A percentile compares a stretch with the other conserved stretches of the same genome.
phyloP scores from a whole-genome alignment of 2,113 vertebrate species.

The Indicator maculatus region DNA sequence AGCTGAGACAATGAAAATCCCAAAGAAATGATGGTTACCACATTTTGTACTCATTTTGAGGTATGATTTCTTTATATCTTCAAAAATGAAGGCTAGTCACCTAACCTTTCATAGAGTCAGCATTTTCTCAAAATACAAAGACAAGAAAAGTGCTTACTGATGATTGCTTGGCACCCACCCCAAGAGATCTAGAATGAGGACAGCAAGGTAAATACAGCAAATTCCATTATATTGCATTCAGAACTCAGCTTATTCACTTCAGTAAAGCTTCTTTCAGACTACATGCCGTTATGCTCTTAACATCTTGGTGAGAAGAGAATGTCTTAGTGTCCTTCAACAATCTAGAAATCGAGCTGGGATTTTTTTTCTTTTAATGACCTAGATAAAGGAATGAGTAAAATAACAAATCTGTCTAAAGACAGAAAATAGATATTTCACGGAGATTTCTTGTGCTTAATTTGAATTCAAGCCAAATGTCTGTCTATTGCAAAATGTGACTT shows the following conservation, averaged over 20 bases:
- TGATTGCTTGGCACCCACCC: neutral
- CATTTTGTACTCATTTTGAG: slow-evolving; percentile 26
- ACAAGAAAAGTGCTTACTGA: slow-evolving; percentile 12
- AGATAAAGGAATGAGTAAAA: neutral
- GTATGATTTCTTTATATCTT: slow-evolving; percentile 18
- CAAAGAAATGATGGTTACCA: slow-evolving; percentile 23
- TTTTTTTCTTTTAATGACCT: neutral
- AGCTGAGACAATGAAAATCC: slow-evolving; percentile 51
- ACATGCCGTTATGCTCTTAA: neutral
- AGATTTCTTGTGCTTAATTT: neutral
- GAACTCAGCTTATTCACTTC: neutral
- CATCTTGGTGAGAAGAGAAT: neutral
- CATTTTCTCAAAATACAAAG: slow-evolving; percentile 6
- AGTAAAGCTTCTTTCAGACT: neutral
- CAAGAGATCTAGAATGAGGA: neutral
- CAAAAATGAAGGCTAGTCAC: neutral
- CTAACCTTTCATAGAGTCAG: neutral
- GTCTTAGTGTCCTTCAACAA: neutral
- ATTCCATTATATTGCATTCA: neutral
- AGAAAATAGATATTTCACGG: neutral
- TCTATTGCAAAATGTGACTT: neutral
- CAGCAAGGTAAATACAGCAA: neutral
- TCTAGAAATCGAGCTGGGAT: neutral
- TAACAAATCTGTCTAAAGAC: neutral
- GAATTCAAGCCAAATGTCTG: neutral